Evolutionary conservation across 2,797 vertebrate species (phyloP).

Genomic region (Astyanax mexicanus): DNA sequence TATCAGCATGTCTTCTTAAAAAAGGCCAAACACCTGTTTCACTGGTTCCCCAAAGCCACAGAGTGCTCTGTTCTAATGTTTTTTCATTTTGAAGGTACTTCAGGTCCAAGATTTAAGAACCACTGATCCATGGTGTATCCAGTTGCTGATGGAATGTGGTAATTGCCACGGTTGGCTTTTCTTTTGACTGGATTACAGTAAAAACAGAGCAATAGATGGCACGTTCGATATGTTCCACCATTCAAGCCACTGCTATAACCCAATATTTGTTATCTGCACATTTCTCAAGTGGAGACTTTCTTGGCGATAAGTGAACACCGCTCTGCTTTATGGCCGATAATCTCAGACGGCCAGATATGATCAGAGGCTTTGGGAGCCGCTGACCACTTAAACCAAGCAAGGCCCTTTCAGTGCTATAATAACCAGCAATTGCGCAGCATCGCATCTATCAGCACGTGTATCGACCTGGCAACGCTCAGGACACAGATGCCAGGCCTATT

Average conservation of each 20-base stretch:
- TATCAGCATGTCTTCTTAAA: neutral
- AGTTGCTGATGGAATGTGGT: neutral
- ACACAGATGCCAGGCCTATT: slow-evolving; percentile 85
- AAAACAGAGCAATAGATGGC: slow-evolving; percentile 47
- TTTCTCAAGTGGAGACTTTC: slow-evolving; percentile 58
- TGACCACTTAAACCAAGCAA: slow-evolving; percentile 70
- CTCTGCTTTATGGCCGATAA: slow-evolving; percentile 61
- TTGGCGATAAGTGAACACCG: slow-evolving; percentile 56
- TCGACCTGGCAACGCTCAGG: slow-evolving; percentile 81
- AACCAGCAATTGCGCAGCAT: slow-evolving; percentile 72
- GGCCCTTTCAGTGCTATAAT: slow-evolving; percentile 74
- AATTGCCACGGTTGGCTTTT: slow-evolving; percentile 40
- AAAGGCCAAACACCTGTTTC: neutral
- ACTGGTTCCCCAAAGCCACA: neutral
- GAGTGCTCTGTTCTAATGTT: neutral
- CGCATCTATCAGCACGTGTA: slow-evolving; percentile 77
- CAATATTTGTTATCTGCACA: slow-evolving; percentile 54
- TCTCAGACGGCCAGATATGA: slow-evolving; percentile 75
- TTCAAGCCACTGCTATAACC: slow-evolving; percentile 40
- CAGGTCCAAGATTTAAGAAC: neutral
- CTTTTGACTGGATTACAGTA: slow-evolving; percentile 40
- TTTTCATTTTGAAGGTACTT: neutral
- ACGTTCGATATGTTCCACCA: slow-evolving; percentile 41
- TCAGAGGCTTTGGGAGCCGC: slow-evolving; percentile 70
- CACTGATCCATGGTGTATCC: neutral